Percentiles rank a stretch among this genome's conserved stretches.
These are phyloP conservation scores for Schizothorax lantsangensis DNA, from an alignment of 2,797 vertebrate genomes.

Conservation along the genomic window DNA sequence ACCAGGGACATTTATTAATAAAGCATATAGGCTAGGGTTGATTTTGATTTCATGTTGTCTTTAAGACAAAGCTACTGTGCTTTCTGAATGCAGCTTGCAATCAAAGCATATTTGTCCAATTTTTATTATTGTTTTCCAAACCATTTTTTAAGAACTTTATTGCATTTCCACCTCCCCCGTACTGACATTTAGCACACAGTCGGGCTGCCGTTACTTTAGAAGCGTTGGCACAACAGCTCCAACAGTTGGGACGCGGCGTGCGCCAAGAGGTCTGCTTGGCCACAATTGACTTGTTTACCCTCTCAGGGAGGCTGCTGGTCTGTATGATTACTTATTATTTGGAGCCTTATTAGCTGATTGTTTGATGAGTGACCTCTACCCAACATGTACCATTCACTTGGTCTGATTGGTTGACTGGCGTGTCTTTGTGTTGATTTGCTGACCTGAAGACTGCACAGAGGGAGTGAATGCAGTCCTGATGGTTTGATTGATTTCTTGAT, in stretches of 20 bases:
- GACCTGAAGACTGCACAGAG: slow-evolving; percentile 43
- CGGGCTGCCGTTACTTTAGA: neutral
- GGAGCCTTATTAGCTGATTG: slow-evolving; percentile 60
- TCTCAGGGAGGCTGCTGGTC: slow-evolving; percentile 26
- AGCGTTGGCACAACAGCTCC: neutral
- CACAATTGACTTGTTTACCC: slow-evolving; percentile 49
- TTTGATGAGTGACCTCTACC: slow-evolving; percentile 47
- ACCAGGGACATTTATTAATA: slow-evolving; percentile 2
- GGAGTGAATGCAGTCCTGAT: slow-evolving; percentile 58
- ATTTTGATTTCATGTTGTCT: neutral
- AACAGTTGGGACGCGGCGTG: slow-evolving; percentile 27
- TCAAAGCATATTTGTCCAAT: slow-evolving; percentile 35
- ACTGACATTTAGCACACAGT: slow-evolving; percentile 21
- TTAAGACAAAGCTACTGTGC: neutral
- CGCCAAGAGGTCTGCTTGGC: neutral
- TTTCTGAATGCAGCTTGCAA: slow-evolving; percentile 4
- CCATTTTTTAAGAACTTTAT: slow-evolving; percentile 17
- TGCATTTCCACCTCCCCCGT: slow-evolving; percentile 30
- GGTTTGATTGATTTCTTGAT: slow-evolving; percentile 63
- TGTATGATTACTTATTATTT: slow-evolving; percentile 55
- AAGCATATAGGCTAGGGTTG: neutral
- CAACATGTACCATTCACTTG: slow-evolving; percentile 27
- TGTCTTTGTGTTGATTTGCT: slow-evolving; percentile 48
- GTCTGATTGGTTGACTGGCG: slow-evolving; percentile 52
- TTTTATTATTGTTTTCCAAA: slow-evolving; percentile 16